Evolutionary conservation across 2,113 vertebrate genomes (phyloP).

Genomic region (Centropus unirufus): DNA sequence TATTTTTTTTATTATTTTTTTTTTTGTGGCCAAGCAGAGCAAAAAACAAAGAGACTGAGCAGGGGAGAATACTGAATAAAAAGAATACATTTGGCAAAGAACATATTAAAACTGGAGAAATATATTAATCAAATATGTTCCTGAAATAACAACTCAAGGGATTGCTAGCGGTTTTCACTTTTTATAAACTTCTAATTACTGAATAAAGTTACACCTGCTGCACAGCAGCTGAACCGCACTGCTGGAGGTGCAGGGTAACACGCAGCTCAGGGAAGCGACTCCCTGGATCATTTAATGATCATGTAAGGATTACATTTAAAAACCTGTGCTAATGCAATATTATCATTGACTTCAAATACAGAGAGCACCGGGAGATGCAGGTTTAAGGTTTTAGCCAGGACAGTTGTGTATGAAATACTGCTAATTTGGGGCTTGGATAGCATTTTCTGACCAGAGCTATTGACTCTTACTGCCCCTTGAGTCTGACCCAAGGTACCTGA

Average conservation of each 20-base stretch:
- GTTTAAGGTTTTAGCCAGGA: background rate
- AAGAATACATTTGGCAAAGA: slow-evolving; percentile 43
- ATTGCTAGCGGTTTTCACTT: slow-evolving; percentile 9
- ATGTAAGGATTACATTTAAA: background rate
- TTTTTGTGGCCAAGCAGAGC: slow-evolving; percentile 7
- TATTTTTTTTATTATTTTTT: background rate
- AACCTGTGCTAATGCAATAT: slow-evolving; percentile 1
- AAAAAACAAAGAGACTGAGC: slow-evolving; percentile 14
- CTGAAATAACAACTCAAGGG: background rate
- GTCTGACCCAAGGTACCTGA: background rate
- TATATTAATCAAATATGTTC: background rate
- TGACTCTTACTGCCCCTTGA: background rate
- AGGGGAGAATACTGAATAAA: background rate
- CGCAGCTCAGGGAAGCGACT: background rate
- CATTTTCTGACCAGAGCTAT: background rate
- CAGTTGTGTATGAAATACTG: background rate
- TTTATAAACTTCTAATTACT: slow-evolving; percentile 2
- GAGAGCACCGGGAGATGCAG: background rate
- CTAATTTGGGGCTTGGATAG: background rate
- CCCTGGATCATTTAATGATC: slow-evolving; percentile 20
- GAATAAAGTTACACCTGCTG: background rate
- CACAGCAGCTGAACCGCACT: background rate
- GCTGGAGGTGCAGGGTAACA: background rate
- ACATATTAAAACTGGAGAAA: slow-evolving; percentile 29
- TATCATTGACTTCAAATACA: background rate